A percentile compares a stretch with the other conserved stretches of the same genome.
phyloP scores from a whole-genome alignment of 2,113 vertebrate genomes.

The Thymallus thymallus region DNA sequence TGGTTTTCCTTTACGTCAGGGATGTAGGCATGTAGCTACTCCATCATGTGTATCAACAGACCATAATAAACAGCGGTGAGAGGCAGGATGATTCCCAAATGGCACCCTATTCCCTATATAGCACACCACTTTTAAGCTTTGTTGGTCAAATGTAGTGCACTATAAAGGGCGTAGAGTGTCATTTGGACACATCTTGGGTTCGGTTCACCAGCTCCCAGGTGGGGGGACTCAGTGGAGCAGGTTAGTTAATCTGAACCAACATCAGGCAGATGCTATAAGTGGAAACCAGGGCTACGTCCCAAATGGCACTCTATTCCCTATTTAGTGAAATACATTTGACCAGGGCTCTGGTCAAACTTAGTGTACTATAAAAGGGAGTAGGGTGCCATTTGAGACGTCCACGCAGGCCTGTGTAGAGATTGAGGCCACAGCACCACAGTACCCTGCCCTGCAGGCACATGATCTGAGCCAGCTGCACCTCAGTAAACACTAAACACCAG shows the following conservation, averaged over 20 bases:
- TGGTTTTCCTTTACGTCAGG: not conserved
- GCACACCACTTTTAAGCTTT: not conserved
- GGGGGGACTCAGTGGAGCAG: conserved; percentile 23
- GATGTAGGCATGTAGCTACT: not conserved
- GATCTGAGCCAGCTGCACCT: conserved; percentile 43
- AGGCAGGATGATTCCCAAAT: too few species aligned
- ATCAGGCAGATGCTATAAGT: conserved; percentile 32
- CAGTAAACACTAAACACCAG: conserved; percentile 29
- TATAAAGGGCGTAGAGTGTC: not conserved
- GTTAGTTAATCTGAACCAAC: conserved; percentile 58
- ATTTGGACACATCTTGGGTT: conserved; percentile 23
- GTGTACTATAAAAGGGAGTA: not conserved
- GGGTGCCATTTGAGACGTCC: not conserved
- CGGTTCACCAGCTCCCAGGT: not conserved
- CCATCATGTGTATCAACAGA: not conserved
- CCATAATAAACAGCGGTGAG: too few species aligned
- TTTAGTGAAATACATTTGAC: too few species aligned
- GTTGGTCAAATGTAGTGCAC: not conserved
- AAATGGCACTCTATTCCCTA: too few species aligned
- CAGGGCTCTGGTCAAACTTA: not conserved
- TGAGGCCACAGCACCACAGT: conserved; percentile 15
- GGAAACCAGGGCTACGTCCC: not conserved
- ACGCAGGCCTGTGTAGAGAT: conserved; percentile 30
- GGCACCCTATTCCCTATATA: not conserved
- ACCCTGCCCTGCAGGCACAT: conserved; percentile 31